Evolutionary conservation across 2,888 invertebrate species (phyloP), one percentile per base, ranked within the genome.

Genomic region (Papilio protenor): DNA sequence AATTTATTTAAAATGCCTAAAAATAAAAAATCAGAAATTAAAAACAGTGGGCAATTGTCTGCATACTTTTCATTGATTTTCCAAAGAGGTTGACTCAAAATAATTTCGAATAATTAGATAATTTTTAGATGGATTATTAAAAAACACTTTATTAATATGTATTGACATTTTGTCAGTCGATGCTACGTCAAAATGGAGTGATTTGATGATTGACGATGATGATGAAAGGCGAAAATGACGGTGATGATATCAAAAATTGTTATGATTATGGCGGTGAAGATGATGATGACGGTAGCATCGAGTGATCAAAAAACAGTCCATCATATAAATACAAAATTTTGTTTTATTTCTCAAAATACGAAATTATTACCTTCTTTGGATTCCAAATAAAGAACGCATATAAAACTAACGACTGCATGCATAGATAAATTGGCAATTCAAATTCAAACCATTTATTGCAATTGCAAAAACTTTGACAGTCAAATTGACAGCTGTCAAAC

Each of bases 221-320:
- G 75, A 78, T 61, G 61, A 61, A n/a, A 16, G 27, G 23, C 55
- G 72, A 57, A 10, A 21, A 66, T 78, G 78, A 59, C 47, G 78
- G 78, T 78, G 78, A 57, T 78, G 78, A 75, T 47, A 78, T 78
- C 49, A 78, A 75, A 61, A 78, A 78, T 78, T 78, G n/a, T 14
- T 47, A 73, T 33, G 78, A 75, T 75, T 27, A 75, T 78, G 78
- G 78, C 49, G 75, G 72, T 78, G 75, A 78, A 11, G 61, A 47
- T 72, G 75, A 75, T 73, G 11, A 75, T 11, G 23, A 33, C 52
- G 45, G 6, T 33, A 59, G 21, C 52, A 49, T 45, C 73, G 73
- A 74, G 73, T 55, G 78, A 76, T 47, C 73, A 66, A 61, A 61
- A 66, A 11, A 27, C 33, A 64, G 16, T 8, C 64, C 64, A 12